Percentiles rank a stretch among this genome's conserved stretches.
Evolutionary conservation across 2,113 vertebrate species (phyloP).

Genomic region (Amazona guildingii): DNA sequence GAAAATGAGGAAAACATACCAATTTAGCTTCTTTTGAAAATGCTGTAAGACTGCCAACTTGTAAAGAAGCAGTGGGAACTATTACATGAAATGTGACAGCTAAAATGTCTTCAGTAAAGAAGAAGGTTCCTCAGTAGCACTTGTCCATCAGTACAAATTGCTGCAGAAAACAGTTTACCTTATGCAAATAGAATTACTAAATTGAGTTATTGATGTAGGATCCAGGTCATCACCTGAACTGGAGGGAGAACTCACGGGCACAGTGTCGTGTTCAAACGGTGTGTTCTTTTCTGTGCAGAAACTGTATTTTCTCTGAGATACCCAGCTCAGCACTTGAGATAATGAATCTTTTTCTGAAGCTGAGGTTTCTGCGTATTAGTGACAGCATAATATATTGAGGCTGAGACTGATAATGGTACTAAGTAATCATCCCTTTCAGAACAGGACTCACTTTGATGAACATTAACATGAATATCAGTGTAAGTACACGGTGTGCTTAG

Average conservation of each 20-base stretch:
- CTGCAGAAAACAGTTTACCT: constrained; percentile 8
- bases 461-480: constrained; percentile 62
- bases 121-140: background rate
- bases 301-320: background rate
- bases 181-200: constrained; percentile 24
- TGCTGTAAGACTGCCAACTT: background rate
- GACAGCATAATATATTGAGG: constrained; percentile 40
- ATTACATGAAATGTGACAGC: background rate
- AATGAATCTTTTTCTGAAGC: constrained; percentile 59
- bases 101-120: constrained; percentile 15
- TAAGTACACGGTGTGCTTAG: constrained; percentile 55
- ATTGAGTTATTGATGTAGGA: constrained; percentile 4
- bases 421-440: constrained; percentile 65
- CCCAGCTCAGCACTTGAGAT: constrained; percentile 5
- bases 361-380: constrained; percentile 62
- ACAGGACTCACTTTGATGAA: constrained; percentile 69
- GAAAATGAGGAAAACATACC: background rate
- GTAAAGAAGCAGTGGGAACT: constrained; percentile 24
- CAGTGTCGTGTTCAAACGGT: background rate
- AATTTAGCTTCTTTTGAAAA: constrained; percentile 27
- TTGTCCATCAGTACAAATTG: background rate
- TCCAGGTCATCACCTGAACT: background rate
- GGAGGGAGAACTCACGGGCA: background rate
- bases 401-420: constrained; percentile 58
- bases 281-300: background rate